phyloP scores from a whole-genome alignment of 1,140 invertebrate genomes.

The Druon quercuslanigerum region DNA sequence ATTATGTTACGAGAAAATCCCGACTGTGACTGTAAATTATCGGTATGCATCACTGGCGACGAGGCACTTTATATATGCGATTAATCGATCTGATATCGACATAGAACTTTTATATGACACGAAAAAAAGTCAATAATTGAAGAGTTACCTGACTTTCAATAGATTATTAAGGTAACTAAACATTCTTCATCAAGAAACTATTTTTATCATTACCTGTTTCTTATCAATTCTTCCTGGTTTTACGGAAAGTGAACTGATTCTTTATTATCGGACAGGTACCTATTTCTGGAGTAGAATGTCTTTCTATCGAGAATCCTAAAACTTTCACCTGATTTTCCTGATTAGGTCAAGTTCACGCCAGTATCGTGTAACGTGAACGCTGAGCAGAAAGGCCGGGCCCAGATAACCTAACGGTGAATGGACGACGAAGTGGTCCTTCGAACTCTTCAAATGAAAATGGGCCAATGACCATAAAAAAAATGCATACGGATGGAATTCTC shows the following conservation, averaged over 20 bases:
- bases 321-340: conserved; percentile 66
- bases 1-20: too few relatives aligned
- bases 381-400: conserved; percentile 42
- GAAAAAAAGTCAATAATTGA: too few relatives aligned
- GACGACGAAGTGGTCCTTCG: conserved; percentile 42
- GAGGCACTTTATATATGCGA: too few relatives aligned
- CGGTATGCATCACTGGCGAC: too few relatives aligned
- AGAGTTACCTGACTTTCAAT: too few relatives aligned
- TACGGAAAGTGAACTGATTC: conserved; percentile 62
- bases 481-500: neutral
- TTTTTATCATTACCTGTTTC: neutral
- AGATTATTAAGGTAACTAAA: too few relatives aligned
- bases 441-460: conserved; percentile 49
- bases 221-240: conserved; percentile 34
- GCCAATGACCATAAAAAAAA: conserved; percentile 37
- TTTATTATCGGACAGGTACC: conserved; percentile 36
- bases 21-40: too few relatives aligned
- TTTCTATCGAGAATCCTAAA: conserved; percentile 52
- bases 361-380: conserved; percentile 42
- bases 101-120: too few relatives aligned
- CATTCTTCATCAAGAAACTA: neutral
- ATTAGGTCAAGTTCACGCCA: conserved; percentile 43
- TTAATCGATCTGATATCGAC: too few relatives aligned
- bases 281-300: conserved; percentile 52
- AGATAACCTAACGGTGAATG: conserved; percentile 64